Conservation (phyloP, 2,888 invertebrate species). For the Sarcophaga carnaria region DNA sequence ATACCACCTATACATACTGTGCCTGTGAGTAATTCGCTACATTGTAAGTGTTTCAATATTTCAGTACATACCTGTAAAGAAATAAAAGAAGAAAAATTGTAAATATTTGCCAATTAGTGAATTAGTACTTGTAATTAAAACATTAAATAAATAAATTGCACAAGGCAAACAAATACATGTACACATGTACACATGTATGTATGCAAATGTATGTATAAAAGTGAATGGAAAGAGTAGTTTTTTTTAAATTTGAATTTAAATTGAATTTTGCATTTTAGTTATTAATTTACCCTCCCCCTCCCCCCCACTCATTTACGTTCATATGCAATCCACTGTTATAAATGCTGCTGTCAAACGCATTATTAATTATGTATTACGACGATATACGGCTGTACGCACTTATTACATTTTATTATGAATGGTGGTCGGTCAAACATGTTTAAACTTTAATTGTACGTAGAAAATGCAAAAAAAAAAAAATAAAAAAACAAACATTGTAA, state of each 20-base stretch:
- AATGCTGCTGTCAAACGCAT: background rate
- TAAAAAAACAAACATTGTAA: constrained; percentile 15
- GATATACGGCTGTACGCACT: background rate
- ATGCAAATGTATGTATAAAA: background rate
- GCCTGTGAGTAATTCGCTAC: background rate
- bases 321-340: background rate
- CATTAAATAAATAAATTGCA: background rate
- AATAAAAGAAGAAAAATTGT: background rate
- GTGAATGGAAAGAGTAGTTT: background rate
- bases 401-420: background rate
- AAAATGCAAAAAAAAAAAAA: background rate
- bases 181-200: too few species aligned
- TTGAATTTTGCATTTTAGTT: background rate
- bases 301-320: background rate
- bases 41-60: background rate
- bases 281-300: too few species aligned
- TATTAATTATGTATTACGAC: constrained; percentile 2
- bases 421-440: background rate
- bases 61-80: constrained; percentile 42
- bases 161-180: too few species aligned
- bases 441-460: constrained; percentile 15
- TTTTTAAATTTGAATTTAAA: background rate
- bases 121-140: constrained; percentile 11
- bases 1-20: background rate
- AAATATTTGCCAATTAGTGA: constrained; percentile 28